Conservation (phyloP, 2,797 vertebrate species). For the Hephaestus fuliginosus region DNA sequence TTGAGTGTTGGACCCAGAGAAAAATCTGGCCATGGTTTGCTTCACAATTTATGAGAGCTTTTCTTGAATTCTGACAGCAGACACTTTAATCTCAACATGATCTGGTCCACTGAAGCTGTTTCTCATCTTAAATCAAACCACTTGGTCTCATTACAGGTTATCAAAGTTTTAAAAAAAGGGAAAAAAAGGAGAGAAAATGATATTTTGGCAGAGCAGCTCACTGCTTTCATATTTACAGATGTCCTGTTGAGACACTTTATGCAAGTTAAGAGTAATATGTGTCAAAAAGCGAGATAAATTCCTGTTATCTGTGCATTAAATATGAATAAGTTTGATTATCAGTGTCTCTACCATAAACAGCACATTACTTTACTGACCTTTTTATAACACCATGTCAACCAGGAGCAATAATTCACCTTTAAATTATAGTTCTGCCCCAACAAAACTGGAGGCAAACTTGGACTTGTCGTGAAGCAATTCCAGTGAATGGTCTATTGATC, state of each 20-base stretch:
- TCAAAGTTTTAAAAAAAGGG: background rate
- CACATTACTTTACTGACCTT: background rate
- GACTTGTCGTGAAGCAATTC: constrained; percentile 12
- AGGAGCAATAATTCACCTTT: constrained; percentile 3
- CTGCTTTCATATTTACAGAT: background rate
- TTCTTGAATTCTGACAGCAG: constrained; percentile 28
- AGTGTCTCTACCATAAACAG: background rate
- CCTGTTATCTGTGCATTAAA: no score
- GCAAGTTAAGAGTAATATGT: background rate
- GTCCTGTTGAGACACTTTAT: background rate
- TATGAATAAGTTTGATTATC: background rate
- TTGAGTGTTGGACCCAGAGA: background rate
- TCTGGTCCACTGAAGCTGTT: constrained; percentile 21
- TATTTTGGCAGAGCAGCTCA: background rate
- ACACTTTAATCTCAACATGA: constrained; percentile 28
- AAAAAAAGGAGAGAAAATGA: background rate
- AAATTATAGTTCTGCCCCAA: background rate
- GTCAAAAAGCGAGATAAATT: background rate
- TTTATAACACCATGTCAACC: background rate
- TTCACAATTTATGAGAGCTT: constrained; percentile 24
- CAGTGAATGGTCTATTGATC: constrained; percentile 45
- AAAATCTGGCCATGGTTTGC: constrained; percentile 15
- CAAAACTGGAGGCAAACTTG: constrained; percentile 4
- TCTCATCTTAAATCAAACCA: constrained; percentile 17
- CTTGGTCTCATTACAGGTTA: constrained; percentile 7